phyloP scores from a whole-genome alignment of 2,888 invertebrate genomes.

The Caenorhabditis parvicauda region DNA sequence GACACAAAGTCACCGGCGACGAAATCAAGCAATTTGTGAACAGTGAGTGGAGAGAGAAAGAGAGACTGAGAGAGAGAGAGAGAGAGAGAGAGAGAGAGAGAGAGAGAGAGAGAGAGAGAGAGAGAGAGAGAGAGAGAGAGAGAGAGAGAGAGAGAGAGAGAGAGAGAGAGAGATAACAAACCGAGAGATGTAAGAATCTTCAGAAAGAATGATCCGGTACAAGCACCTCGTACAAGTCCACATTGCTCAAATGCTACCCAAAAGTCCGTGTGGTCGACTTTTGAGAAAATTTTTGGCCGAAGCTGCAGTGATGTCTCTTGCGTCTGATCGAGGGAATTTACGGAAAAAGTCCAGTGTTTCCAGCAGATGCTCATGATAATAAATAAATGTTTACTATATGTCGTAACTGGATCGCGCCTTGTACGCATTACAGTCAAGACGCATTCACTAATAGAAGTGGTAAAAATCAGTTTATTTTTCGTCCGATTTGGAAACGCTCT shows the following conservation, averaged over 20 bases:
- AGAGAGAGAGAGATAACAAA: not conserved
- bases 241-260: conserved; percentile 23
- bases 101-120: not conserved
- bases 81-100: not conserved
- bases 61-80: not conserved
- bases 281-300: conserved; percentile 22
- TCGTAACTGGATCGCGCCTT: no score
- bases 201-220: conserved; percentile 28
- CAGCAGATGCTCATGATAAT: no score
- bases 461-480: no score
- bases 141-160: not conserved
- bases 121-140: not conserved
- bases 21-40: conserved; percentile 25
- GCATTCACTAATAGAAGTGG: no score
- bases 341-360: no score
- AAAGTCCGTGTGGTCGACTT: conserved; percentile 19
- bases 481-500: no score
- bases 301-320: conserved; percentile 21
- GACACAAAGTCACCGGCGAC: conserved; percentile 11
- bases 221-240: conserved; percentile 26
- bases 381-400: no score
- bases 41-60: conserved; percentile 8
- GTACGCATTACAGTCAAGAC: no score
- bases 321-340: no score
- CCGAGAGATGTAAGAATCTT: no score